These are phyloP conservation scores for Leuciscus idus DNA, from an alignment of 2,113 vertebrate genomes.

Conservation along the genomic window DNA sequence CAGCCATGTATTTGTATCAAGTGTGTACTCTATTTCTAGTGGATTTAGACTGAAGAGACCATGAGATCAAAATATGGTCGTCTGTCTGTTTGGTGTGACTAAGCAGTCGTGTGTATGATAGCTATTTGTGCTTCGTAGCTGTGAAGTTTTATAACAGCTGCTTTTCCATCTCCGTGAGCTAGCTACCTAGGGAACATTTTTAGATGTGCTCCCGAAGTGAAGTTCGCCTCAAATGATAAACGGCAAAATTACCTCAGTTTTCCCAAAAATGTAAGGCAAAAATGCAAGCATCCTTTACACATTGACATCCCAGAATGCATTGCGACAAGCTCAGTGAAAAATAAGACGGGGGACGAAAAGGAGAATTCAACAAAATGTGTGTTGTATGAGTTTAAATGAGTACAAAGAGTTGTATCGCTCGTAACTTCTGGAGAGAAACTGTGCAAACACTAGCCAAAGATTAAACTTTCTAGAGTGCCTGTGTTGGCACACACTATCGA, in stretches of 20 bases:
- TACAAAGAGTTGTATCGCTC: too few relatives aligned
- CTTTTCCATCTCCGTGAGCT: not conserved
- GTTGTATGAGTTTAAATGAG: too few relatives aligned
- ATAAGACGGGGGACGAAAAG: too few relatives aligned
- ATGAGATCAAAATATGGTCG: not conserved
- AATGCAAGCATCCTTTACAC: too few relatives aligned
- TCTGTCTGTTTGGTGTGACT: constrained; percentile 15
- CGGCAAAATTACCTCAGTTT: not conserved
- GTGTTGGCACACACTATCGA: not conserved
- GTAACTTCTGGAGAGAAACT: too few relatives aligned
- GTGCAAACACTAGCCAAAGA: too few relatives aligned
- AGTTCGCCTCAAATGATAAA: not conserved
- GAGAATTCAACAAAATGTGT: too few relatives aligned
- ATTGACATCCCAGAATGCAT: too few relatives aligned
- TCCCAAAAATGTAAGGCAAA: too few relatives aligned
- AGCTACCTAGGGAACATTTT: not conserved
- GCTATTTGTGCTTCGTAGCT: not conserved
- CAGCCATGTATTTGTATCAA: not conserved
- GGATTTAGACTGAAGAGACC: not conserved
- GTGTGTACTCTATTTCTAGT: not conserved
- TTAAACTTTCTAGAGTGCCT: too few relatives aligned
- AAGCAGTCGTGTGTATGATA: not conserved
- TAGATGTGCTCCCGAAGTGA: not conserved
- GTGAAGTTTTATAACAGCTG: not conserved
- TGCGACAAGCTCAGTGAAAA: too few relatives aligned